Evolutionary conservation across 2,888 invertebrate species (phyloP), one percentile per base, ranked within the genome.

Genomic region (Drosophila aldrichi): DNA sequence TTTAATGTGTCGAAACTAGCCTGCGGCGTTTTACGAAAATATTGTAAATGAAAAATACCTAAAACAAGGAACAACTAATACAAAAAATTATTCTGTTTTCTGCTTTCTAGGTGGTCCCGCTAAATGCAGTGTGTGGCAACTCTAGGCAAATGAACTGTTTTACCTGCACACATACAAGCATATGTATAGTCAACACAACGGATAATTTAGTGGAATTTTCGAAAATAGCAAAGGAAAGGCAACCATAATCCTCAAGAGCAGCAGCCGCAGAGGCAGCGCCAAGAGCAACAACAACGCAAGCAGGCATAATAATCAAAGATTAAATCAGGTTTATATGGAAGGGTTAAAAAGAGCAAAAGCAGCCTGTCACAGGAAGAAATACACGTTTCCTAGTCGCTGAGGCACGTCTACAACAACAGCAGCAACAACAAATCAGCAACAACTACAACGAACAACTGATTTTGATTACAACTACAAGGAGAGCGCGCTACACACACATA

Each of bases 251-350:
- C 82, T 83, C 81, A 74, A 70, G 65, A 70, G 78, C 67, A 77
- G 61, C 62, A 60, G 58, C 40, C 67, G 46, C 48, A 58, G 59
- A 55, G 62, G 58, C 65, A 72, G 65, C 67, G 60, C 51, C 73
- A 77, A 63, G 69, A 68, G 58, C 70, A 49, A 49, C 49, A 49
- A 48, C 29, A 32, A 8, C 9, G 10, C 49, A 34, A 12, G 70
- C 69, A 67, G 70, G 74, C 79, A 89, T 86, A 89, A 86, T 84
- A 84, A 84, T 84, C 88, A 86, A 89, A 86, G 86, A 86, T 86
- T 86, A 89, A 86, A 86, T 86, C 86, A 86, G 86, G 86, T 86
- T 86, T 86, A 89, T 85, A 82, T 87, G 82, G 81, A 88, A 87
- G 84, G 84, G 87, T 84, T 87, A 89, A 89, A 88, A 80, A 81